Percentiles rank a stretch among this genome's conserved stretches.
Conservation (phyloP, 2,113 vertebrate species). For the Carettochelys insculpta region DNA sequence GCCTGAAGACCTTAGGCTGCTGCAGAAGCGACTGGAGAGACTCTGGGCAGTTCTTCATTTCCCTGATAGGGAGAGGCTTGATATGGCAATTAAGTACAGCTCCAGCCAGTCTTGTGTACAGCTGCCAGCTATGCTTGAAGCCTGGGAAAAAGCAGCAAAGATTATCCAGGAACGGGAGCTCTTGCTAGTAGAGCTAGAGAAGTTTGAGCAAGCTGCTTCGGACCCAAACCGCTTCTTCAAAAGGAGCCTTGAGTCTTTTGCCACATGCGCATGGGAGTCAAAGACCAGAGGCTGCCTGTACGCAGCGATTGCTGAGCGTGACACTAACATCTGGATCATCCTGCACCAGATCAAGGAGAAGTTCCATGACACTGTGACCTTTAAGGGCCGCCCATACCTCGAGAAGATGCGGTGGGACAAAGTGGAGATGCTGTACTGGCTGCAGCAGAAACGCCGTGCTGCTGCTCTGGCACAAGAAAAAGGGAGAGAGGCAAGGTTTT, state of each 20-base stretch:
- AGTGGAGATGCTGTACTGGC: slow-evolving; percentile 83
- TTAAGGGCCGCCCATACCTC: slow-evolving; percentile 74
- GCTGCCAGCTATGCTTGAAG: slow-evolving; percentile 53
- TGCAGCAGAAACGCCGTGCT: slow-evolving; percentile 75
- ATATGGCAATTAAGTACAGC: slow-evolving; percentile 81
- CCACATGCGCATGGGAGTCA: slow-evolving; percentile 58
- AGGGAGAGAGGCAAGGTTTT: background rate
- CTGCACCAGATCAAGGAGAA: slow-evolving; percentile 59
- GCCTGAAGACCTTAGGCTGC: background rate
- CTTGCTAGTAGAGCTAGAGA: slow-evolving; percentile 70
- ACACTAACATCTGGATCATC: slow-evolving; percentile 46
- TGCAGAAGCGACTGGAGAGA: slow-evolving; percentile 70
- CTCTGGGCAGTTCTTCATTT: slow-evolving; percentile 74
- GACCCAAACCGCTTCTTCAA: slow-evolving; percentile 80
- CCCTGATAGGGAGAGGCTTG: slow-evolving; percentile 55
- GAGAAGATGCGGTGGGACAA: slow-evolving; percentile 80
- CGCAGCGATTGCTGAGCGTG: slow-evolving; percentile 44
- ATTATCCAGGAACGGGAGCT: slow-evolving; percentile 75
- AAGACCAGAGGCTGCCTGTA: slow-evolving; percentile 47
- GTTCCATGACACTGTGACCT: slow-evolving; percentile 75
- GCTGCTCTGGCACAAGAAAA: background rate
- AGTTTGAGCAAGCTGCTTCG: slow-evolving; percentile 78
- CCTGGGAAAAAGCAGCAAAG: slow-evolving; percentile 72
- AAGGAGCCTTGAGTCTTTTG: background rate
- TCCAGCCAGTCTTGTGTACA: slow-evolving; percentile 47